phyloP scores from a whole-genome alignment of 2,888 invertebrate species.

The Beris chalybata region DNA sequence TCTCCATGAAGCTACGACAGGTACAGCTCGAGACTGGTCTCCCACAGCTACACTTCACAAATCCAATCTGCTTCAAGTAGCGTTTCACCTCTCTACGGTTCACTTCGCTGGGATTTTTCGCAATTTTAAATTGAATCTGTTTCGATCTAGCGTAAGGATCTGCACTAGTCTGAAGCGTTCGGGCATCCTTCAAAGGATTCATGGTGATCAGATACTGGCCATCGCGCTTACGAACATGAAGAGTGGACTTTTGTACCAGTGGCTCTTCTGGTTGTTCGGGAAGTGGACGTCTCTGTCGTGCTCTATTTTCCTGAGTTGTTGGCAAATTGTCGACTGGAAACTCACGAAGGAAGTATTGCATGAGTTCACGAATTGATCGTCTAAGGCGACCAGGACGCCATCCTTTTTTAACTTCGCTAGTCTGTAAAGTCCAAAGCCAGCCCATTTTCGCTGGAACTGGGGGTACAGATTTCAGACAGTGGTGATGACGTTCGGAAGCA shows the following conservation, averaged over 20 bases:
- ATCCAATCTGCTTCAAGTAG: constrained; percentile 17
- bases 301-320: constrained; percentile 33
- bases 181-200: constrained; percentile 17
- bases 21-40: constrained; percentile 3
- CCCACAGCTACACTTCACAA: constrained; percentile 4
- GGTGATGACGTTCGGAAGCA: constrained; percentile 55
- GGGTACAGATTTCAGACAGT: constrained; percentile 59
- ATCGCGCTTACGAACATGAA: background rate
- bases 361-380: constrained; percentile 50
- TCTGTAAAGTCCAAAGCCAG: constrained; percentile 64
- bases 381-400: constrained; percentile 54
- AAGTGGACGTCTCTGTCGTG: background rate
- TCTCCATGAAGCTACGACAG: constrained; percentile 26
- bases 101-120: background rate
- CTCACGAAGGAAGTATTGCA: constrained; percentile 52
- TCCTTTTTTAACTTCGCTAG: constrained; percentile 44
- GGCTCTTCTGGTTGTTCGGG: background rate
- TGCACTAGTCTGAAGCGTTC: constrained; percentile 5
- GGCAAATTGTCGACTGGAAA: constrained; percentile 50
- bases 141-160: constrained; percentile 2
- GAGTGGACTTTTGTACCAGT: constrained; percentile 4
- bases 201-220: constrained; percentile 18
- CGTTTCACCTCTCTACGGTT: constrained; percentile 8
- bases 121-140: constrained; percentile 18
- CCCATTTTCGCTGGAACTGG: constrained; percentile 68